Base-by-base conservation (phyloP, 2,888 invertebrate species). In the Apotomis capreana region DNA sequence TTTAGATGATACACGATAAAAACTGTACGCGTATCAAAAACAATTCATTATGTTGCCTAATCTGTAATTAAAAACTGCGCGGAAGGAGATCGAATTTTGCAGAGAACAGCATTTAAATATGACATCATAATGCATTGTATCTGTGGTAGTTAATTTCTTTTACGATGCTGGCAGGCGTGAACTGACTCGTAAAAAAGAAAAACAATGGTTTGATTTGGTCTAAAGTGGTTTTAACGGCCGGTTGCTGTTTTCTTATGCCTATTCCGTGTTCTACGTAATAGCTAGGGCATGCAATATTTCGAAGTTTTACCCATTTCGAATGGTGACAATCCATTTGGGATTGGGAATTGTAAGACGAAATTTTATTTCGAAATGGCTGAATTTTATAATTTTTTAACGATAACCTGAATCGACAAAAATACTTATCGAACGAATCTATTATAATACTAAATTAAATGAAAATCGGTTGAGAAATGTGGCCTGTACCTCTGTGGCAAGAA, bases 61-160 rank as follows among this genome's bases (percentile, higher is more conserved):
- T 55, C 15, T 26, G 60, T 40, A 40, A 61, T 71, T 61, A 62
- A 61, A 40, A 44, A 55, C 51, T 64, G 64, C 59, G 59, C 54
- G 26, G 63, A 61, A 61, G 49, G 49, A 46, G 54, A 37, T 65
- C 40, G 49, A 13, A 61, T 55, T 59, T 70, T 70, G 55, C 13
- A 61, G 51, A 67, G 71, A 57, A 67, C 71, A 40, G n/a, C 46
- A 59, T 60, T 60, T 60, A 60, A 60, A 46, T 60, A 70, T 70
- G 54, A 70, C 70, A 70, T 70, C 70, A 70, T 64, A 59, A 13
- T 55, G 54, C 55, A 46, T 61, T 70, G 70, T 55, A 67, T 65
- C 60, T 70, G 60, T 65, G 67, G 67, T 44, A 49, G 40, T 61
- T 57, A 55, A 49, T 44, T 40, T 54, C 44, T 60, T 65, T 67